A percentile compares a stretch with the other conserved stretches of the same genome.
These are phyloP conservation scores for Dermolepida albohirtum DNA, from an alignment of 2,888 invertebrate species.

Conservation along the genomic window DNA sequence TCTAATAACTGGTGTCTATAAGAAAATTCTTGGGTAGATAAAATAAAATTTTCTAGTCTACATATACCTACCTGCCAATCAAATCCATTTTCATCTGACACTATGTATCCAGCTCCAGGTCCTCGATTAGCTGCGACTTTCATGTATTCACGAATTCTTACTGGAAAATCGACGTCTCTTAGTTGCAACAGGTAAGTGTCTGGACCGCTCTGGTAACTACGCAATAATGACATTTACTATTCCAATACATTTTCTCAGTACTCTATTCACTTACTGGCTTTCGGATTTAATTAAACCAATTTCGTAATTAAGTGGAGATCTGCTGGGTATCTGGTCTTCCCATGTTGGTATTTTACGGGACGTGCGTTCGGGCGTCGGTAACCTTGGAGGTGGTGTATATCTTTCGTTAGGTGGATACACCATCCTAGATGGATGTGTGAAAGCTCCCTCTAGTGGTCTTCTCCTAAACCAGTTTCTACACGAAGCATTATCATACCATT, in stretches of 20 bases:
- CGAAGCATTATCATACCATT: slow-evolving; percentile 91
- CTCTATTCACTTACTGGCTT: slow-evolving; percentile 78
- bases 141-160: slow-evolving; percentile 91
- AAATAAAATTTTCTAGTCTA: slow-evolving; percentile 7
- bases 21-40: not conserved
- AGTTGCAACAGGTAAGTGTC: slow-evolving; percentile 96
- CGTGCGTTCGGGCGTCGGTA: slow-evolving; percentile 72
- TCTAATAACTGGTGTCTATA: slow-evolving; percentile 84
- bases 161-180: slow-evolving; percentile 95
- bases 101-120: slow-evolving; percentile 75
- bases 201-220: slow-evolving; percentile 94
- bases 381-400: slow-evolving; percentile 81
- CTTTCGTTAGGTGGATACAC: slow-evolving; percentile 89
- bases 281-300: slow-evolving; percentile 84
- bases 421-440: slow-evolving; percentile 93
- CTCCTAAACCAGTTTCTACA: slow-evolving; percentile 90
- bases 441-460: slow-evolving; percentile 84
- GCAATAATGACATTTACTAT: slow-evolving; percentile 44
- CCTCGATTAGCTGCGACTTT: slow-evolving; percentile 88
- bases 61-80: slow-evolving; percentile 78
- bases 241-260: slow-evolving; percentile 5
- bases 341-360: slow-evolving; percentile 68
- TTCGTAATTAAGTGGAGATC: slow-evolving; percentile 87
- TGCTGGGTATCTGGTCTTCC: slow-evolving; percentile 79
- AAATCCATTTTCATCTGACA: slow-evolving; percentile 76